These are phyloP conservation scores for Meloe dianella DNA, from an alignment of 2,888 invertebrate species.

Conservation along the genomic window DNA sequence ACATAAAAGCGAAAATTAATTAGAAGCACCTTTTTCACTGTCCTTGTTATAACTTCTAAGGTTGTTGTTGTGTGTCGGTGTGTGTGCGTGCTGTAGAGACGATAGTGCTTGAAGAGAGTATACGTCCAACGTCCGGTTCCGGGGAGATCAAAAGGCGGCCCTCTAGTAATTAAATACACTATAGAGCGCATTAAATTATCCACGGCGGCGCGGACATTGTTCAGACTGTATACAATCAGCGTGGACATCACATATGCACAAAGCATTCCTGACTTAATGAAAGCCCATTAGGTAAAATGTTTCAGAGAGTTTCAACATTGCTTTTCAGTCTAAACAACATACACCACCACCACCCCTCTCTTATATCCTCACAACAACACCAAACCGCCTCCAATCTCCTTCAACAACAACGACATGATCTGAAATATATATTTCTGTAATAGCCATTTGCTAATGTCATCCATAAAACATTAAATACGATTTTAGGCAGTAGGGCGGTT, in stretches of 20 bases:
- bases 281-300: slow-evolving; percentile 60
- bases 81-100: slow-evolving; percentile 1
- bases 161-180: slow-evolving; percentile 59
- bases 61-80: background rate
- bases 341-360: slow-evolving; percentile 38
- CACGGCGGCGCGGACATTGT: slow-evolving; percentile 46
- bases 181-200: slow-evolving; percentile 59
- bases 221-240: slow-evolving; percentile 56
- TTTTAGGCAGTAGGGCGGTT: slow-evolving; percentile 35
- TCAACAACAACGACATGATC: slow-evolving; percentile 32
- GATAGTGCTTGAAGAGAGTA: slow-evolving; percentile 43
- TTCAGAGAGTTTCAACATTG: slow-evolving; percentile 47
- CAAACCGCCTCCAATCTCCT: slow-evolving; percentile 34
- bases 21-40: slow-evolving; percentile 7
- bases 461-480: slow-evolving; percentile 43
- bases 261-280: slow-evolving; percentile 60
- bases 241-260: slow-evolving; percentile 60
- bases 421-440: slow-evolving; percentile 44
- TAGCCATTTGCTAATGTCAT: slow-evolving; percentile 43
- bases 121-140: slow-evolving; percentile 52
- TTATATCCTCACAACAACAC: slow-evolving; percentile 11
- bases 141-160: slow-evolving; percentile 56
- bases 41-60: background rate
- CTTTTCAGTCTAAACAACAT: slow-evolving; percentile 33
- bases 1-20: slow-evolving; percentile 6